Conservation (phyloP, 2,113 vertebrate species). For the Sapajus apella region DNA sequence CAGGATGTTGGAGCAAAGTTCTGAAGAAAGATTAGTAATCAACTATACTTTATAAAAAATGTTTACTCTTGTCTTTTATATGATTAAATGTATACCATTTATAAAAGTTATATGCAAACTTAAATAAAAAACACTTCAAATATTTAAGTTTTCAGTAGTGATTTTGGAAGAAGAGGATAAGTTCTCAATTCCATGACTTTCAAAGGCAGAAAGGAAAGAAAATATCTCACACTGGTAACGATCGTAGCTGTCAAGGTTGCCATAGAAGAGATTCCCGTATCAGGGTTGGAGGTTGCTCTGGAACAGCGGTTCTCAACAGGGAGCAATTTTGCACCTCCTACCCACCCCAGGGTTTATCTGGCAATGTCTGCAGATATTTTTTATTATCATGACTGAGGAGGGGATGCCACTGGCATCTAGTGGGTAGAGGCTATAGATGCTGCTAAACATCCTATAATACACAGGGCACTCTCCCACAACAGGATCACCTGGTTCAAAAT, state of each 20-base stretch:
- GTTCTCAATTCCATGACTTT: background rate
- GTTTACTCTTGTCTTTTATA: background rate
- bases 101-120: background rate
- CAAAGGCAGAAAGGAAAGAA: background rate
- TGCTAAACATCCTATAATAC: background rate
- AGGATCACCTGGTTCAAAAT: background rate
- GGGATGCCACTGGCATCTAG: background rate
- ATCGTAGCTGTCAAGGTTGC: background rate
- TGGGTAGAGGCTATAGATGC: background rate
- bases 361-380: background rate
- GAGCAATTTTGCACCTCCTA: accelerated
- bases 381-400: background rate
- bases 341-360: background rate
- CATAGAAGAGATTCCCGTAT: background rate
- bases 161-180: background rate
- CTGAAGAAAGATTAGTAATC: background rate
- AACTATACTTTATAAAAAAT: background rate
- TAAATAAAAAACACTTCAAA: background rate
- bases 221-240: too few relatives aligned
- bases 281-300: background rate
- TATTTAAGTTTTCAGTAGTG: background rate
- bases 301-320: background rate
- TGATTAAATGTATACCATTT: background rate
- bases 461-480: too few relatives aligned
- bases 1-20: background rate